A percentile compares a stretch with the other conserved stretches of the same genome.
phyloP scores from a whole-genome alignment of 2,797 vertebrate species.

The Numenius phaeopus region DNA sequence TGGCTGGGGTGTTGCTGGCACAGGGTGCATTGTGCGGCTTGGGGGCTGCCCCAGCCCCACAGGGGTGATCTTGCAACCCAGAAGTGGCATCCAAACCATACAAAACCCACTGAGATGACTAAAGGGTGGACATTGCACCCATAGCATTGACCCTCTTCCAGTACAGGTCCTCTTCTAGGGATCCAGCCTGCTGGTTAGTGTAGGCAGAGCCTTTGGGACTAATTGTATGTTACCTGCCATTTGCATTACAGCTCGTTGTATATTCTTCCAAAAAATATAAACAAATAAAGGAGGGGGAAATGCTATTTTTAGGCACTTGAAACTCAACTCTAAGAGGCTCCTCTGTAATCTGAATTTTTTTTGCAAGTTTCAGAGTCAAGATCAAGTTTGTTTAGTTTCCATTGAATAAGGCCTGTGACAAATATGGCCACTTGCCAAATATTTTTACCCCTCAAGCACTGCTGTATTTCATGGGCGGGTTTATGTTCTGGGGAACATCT shows the following conservation, averaged over 20 bases:
- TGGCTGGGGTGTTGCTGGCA: not conserved
- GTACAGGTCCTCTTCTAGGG: accelerated
- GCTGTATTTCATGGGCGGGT: not conserved
- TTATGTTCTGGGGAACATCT: not conserved
- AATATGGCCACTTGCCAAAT: not conserved
- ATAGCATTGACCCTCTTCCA: not conserved
- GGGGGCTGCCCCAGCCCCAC: not conserved
- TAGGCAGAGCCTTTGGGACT: not conserved
- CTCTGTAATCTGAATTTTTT: not conserved
- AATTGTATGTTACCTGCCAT: not conserved
- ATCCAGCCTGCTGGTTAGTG: not conserved
- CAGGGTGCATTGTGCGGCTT: accelerated
- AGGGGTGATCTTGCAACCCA: not conserved
- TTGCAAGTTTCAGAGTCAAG: not conserved
- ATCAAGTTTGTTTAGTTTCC: not conserved
- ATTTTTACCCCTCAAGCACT: not conserved
- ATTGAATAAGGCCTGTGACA: not conserved
- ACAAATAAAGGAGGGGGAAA: not conserved
- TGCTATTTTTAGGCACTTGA: not conserved
- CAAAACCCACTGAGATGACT: not conserved
- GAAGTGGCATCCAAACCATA: not conserved
- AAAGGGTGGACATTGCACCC: not conserved
- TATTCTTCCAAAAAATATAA: not conserved
- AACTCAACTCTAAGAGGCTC: not conserved
- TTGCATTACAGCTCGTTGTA: not conserved